phyloP scores from a whole-genome alignment of 1,140 invertebrate genomes.

The Asobara japonica region DNA sequence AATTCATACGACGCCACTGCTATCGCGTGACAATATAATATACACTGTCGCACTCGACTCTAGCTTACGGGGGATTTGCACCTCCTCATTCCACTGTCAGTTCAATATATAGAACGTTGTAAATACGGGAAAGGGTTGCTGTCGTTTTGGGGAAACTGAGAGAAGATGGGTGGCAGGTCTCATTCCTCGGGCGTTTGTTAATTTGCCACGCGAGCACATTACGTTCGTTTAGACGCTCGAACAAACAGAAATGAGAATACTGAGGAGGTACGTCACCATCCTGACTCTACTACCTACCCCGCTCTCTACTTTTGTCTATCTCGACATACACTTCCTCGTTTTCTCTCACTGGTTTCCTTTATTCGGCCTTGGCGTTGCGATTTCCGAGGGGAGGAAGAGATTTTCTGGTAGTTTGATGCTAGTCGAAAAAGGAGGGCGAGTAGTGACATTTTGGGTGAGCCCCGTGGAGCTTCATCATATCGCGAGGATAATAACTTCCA shows the following conservation, averaged over 20 bases:
- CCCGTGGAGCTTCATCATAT: constrained; percentile 21
- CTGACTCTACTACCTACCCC: constrained; percentile 14
- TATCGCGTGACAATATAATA: constrained; percentile 45
- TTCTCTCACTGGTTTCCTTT: constrained; percentile 12
- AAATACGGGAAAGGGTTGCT: constrained; percentile 19
- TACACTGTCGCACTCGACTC: constrained; percentile 18
- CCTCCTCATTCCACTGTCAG: constrained; percentile 19
- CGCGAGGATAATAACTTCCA: constrained; percentile 15
- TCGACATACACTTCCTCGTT: constrained; percentile 9
- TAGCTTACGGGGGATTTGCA: constrained; percentile 14
- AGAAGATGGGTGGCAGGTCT: constrained; percentile 39
- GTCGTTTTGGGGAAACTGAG: constrained; percentile 30
- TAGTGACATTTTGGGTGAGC: constrained; percentile 29
- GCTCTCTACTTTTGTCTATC: constrained; percentile 6
- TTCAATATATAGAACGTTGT: constrained; percentile 17
- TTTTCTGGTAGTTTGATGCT: constrained; percentile 39
- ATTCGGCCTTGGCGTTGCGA: constrained; percentile 22
- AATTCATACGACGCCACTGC: constrained; percentile 49
- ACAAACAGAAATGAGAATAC: constrained; percentile 43
- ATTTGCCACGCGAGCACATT: constrained; percentile 55
- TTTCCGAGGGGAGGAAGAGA: constrained; percentile 38
- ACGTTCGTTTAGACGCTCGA: constrained; percentile 38
- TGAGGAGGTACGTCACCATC: constrained; percentile 38
- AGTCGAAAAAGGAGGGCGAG: constrained; percentile 21
- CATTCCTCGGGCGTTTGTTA: constrained; percentile 51